A percentile compares a stretch with the other conserved stretches of the same genome.
Evolutionary conservation across 1,140 invertebrate genomes (phyloP).

Genomic region (Hestina assimilis): DNA sequence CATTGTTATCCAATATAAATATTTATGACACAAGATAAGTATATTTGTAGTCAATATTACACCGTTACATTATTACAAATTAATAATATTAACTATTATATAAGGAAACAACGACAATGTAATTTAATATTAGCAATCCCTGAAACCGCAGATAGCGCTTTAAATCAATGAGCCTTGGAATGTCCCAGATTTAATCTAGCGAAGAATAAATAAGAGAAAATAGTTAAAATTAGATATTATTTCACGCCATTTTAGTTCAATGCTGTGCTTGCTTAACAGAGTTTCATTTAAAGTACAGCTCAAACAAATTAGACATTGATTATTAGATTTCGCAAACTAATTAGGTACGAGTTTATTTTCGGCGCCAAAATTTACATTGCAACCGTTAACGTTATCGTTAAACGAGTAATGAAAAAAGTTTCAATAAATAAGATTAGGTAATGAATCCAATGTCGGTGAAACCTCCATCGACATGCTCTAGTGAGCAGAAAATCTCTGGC

Average conservation of each 20-base stretch:
- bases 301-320: conserved; percentile 39
- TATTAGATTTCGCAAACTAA: conserved; percentile 57
- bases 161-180: conserved; percentile 21
- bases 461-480: conserved; percentile 54
- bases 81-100: too few relatives aligned
- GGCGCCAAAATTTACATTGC: conserved; percentile 50
- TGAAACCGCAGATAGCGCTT: conserved; percentile 4
- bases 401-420: conserved; percentile 54
- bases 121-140: too few relatives aligned
- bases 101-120: too few relatives aligned
- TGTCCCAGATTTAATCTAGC: conserved; percentile 3
- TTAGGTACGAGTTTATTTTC: conserved; percentile 41
- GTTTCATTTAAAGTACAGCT: conserved; percentile 27
- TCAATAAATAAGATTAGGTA: conserved; percentile 62
- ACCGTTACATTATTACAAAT: too few relatives aligned
- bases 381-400: conserved; percentile 37
- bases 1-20: too few relatives aligned
- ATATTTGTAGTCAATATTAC: too few relatives aligned
- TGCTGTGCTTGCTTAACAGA: conserved; percentile 32
- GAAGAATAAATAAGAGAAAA: conserved; percentile 21
- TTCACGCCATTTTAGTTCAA: conserved; percentile 34
- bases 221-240: conserved; percentile 22
- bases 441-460: conserved; percentile 70
- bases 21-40: too few relatives aligned
- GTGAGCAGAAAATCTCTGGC: conserved; percentile 66